phyloP scores from a whole-genome alignment of 2,888 invertebrate species.

The Nezara viridula region DNA sequence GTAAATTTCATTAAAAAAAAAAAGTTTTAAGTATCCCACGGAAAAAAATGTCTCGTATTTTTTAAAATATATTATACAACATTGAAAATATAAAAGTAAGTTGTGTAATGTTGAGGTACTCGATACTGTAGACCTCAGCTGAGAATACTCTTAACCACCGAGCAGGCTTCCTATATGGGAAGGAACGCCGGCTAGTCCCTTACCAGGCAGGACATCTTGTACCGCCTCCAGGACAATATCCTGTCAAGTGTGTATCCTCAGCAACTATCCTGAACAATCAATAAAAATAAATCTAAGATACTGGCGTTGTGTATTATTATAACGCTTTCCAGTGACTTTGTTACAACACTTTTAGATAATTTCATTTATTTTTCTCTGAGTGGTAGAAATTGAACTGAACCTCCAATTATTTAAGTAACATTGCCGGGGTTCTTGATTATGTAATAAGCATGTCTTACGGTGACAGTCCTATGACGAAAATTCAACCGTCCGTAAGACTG shows the following conservation, averaged over 20 bases:
- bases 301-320: not conserved
- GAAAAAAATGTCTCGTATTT: too few species aligned
- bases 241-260: not conserved
- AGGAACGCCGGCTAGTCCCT: not conserved
- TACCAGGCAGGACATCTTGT: slow-evolving; percentile 1
- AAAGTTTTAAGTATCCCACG: too few species aligned
- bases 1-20: too few species aligned
- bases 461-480: not conserved
- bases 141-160: not conserved
- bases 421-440: not conserved
- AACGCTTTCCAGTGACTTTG: not conserved
- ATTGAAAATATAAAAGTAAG: too few species aligned
- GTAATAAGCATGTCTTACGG: not conserved
- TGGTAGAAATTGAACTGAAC: not conserved
- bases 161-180: not conserved
- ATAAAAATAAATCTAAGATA: not conserved
- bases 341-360: not conserved
- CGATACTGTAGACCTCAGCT: too few species aligned
- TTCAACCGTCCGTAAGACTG: not conserved
- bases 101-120: not conserved
- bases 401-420: not conserved
- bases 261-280: not conserved
- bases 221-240: not conserved
- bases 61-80: too few species aligned
- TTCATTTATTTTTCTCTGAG: not conserved